These are phyloP conservation scores for Zoroaster sp. DNA, from an alignment of 53 echinoderm and acorn worm genomes.

Conservation along the genomic window DNA sequence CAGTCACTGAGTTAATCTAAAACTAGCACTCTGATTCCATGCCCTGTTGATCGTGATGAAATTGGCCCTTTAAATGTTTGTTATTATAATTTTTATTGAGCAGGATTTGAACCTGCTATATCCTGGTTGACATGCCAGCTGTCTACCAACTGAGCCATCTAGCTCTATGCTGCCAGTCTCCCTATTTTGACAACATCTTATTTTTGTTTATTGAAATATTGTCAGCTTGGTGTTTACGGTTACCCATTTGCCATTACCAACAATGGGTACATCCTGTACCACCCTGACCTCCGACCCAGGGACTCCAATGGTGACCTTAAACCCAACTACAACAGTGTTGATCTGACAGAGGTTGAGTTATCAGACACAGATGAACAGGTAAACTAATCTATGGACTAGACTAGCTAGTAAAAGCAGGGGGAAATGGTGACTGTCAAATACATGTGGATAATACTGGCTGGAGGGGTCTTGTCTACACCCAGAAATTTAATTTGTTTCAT, in stretches of 20 bases:
- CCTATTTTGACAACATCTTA: neutral
- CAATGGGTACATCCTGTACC: conserved; percentile 91
- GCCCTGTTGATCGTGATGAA: neutral
- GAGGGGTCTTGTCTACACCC: neutral
- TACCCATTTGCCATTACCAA: conserved; percentile 95
- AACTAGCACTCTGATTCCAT: too few species aligned
- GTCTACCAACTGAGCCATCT: too few species aligned
- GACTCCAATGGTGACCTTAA: conserved; percentile 55
- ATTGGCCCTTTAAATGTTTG: neutral
- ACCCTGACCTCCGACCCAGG: conserved; percentile 77
- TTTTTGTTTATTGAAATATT: neutral
- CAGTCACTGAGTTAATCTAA: too few species aligned
- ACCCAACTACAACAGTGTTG: conserved; percentile 89
- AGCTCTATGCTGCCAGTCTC: neutral
- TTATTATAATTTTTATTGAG: too few species aligned
- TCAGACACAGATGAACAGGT: conserved; percentile 79
- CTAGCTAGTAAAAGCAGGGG: too few species aligned
- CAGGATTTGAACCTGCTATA: too few species aligned
- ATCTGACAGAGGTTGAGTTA: conserved; percentile 82
- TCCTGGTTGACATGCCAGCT: too few species aligned
- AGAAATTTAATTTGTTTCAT: neutral
- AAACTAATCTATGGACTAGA: neutral
- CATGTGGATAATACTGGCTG: neutral
- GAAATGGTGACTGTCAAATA: too few species aligned
- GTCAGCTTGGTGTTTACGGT: conserved; percentile 92